Evolutionary conservation across 1,140 invertebrate genomes (phyloP).

Genomic region (Branchinecta lynchi): DNA sequence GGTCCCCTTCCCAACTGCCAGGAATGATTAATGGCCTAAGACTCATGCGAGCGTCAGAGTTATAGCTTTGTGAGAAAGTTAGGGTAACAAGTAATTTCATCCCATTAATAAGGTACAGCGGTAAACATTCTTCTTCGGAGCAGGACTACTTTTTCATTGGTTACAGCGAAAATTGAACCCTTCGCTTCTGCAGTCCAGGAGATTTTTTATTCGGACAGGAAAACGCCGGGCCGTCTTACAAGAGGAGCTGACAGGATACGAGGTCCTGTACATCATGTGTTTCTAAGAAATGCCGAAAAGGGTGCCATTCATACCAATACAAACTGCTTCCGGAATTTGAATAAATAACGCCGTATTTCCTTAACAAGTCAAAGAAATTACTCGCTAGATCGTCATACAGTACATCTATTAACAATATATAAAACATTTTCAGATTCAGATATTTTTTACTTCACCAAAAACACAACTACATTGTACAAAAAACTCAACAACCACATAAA

Average conservation of each 20-base stretch:
- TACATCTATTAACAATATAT: too few relatives aligned
- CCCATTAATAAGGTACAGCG: conserved; percentile 11
- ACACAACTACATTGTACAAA: too few relatives aligned
- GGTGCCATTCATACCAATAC: too few relatives aligned
- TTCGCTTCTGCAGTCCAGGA: not conserved
- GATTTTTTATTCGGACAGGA: not conserved
- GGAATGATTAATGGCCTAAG: not conserved
- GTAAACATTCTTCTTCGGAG: not conserved
- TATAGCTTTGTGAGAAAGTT: conserved; percentile 10
- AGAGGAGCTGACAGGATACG: conserved; percentile 8
- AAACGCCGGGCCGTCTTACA: not conserved
- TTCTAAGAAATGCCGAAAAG: too few relatives aligned
- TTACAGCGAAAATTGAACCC: conserved; percentile 3
- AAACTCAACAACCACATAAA: too few relatives aligned
- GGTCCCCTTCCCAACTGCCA: not conserved
- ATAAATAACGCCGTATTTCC: too few relatives aligned
- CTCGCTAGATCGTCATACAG: too few relatives aligned
- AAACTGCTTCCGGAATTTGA: too few relatives aligned
- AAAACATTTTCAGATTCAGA: too few relatives aligned
- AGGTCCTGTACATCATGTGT: too few relatives aligned
- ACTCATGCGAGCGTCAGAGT: not conserved
- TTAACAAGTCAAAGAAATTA: too few relatives aligned
- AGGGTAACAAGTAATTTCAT: conserved; percentile 11
- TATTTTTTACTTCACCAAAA: too few relatives aligned
- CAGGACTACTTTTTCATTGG: not conserved